Base-by-base conservation (phyloP, 1,140 invertebrate species). In the Teleopsis dalmanni region DNA sequence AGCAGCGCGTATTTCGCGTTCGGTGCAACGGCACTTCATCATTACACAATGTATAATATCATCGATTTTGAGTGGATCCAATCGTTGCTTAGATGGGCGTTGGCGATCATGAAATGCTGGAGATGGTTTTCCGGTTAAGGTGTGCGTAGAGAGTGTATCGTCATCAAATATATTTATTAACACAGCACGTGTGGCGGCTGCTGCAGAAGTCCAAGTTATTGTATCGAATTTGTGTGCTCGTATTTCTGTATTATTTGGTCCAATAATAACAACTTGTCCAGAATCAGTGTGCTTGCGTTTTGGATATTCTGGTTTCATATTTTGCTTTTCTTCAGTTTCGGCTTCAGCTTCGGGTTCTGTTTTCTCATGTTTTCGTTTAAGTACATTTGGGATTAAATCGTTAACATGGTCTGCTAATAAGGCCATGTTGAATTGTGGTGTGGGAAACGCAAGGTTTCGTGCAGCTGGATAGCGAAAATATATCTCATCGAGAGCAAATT, bases 51-150 rank as follows among this genome's bases (percentile, higher is more conserved):
- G 60, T 22, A 73, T 59, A 34, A 74, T 58, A 43, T 74, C 72
- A 13, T 55, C 57, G 18, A 73, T 62, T 42, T 60, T 72, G 4
- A 46, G 35, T 0, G 67, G 58, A 36, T 74, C 59, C 41, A 74
- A 45, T 40, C 57, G 65, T 25, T 62, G 50, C 18, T 69, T 69
- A 37, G 49, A 47, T 33, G 65, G 65, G 13, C 60, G 56, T 11
- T 55, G 56, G 10, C 59, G 57, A 31, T 63, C 61, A 38, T 43
- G 53, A 27, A 69, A 69, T 0, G 66, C 66, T 0, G 72, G 71
- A 25, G 72, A 72, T 6, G 69, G 72, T 46, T 72, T 72, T 6
- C 72, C 72, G 1, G 69, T 73, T 7, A 74, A 48, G 9, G 62
- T 71, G 27, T 72, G 67, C 13, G 59, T 60, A 2, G 72, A 69